These are phyloP conservation scores for Spodoptera littoralis DNA, from an alignment of 2,888 invertebrate genomes.

Conservation along the genomic window DNA sequence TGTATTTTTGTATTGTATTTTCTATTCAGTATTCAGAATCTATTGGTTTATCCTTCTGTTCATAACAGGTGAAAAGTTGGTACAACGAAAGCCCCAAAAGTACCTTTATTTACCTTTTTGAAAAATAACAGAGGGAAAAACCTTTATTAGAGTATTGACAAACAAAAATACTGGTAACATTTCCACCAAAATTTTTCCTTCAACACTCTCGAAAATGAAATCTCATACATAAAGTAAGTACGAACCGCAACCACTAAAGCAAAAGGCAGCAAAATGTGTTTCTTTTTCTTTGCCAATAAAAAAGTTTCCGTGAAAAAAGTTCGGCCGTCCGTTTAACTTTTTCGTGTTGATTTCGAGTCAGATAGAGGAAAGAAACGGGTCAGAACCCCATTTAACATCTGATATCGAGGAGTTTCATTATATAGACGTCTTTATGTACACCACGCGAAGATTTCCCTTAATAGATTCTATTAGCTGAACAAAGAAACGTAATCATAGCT, in stretches of 20 bases:
- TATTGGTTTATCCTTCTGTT: too few species aligned
- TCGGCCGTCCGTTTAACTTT: slow-evolving; percentile 50
- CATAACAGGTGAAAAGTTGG: too few species aligned
- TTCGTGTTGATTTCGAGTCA: slow-evolving; percentile 48
- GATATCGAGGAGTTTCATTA: slow-evolving; percentile 50
- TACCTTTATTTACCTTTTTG: background rate
- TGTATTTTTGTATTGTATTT: too few species aligned
- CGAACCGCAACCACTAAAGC: slow-evolving; percentile 11
- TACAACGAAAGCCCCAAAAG: too few species aligned
- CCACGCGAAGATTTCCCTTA: slow-evolving; percentile 51
- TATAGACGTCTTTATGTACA: slow-evolving; percentile 42
- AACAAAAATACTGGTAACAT: too few species aligned
- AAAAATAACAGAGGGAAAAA: background rate
- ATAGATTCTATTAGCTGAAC: slow-evolving; percentile 57
- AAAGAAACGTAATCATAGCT: slow-evolving; percentile 50
- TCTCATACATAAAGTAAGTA: slow-evolving; percentile 8
- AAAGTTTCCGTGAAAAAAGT: slow-evolving; percentile 51
- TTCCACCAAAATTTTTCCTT: too few species aligned
- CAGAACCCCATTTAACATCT: slow-evolving; percentile 44
- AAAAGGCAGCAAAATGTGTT: slow-evolving; percentile 39
- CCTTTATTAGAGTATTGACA: too few species aligned
- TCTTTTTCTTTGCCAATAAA: slow-evolving; percentile 54
- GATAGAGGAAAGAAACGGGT: slow-evolving; percentile 48
- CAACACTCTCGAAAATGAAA: slow-evolving; percentile 4
- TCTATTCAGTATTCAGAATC: too few species aligned